phyloP scores from a whole-genome alignment of 2,113 vertebrate species.

The Embiotoca jacksoni region DNA sequence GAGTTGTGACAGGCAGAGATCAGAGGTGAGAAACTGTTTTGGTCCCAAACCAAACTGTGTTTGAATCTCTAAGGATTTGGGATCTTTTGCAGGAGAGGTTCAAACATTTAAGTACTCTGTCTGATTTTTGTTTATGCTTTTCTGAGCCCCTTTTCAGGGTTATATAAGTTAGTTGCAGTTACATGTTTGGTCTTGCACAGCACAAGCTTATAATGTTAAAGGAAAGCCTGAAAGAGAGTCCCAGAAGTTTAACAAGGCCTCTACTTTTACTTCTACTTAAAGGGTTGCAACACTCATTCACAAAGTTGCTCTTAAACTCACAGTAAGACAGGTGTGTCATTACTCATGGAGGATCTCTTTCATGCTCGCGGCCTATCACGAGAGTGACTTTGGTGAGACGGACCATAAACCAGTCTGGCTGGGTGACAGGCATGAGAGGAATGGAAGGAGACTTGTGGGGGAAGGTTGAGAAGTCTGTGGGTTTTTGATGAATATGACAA shows the following conservation, averaged over 20 bases:
- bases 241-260: background rate
- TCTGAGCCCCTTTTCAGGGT: slow-evolving; percentile 8
- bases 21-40: slow-evolving; percentile 63
- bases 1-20: background rate
- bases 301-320: slow-evolving; percentile 13
- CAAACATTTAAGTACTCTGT: background rate
- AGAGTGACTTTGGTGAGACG: slow-evolving; percentile 1
- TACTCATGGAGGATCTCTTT: slow-evolving; percentile 52
- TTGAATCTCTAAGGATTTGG: background rate
- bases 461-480: background rate
- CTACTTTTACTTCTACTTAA: background rate
- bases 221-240: slow-evolving; percentile 7
- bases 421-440: slow-evolving; percentile 73
- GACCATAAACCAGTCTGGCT: slow-evolving; percentile 78
- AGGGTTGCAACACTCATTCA: slow-evolving; percentile 49
- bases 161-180: slow-evolving; percentile 29
- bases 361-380: slow-evolving; percentile 13
- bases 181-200: slow-evolving; percentile 55
- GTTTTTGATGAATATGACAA: background rate
- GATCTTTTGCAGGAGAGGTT: background rate
- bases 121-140: background rate
- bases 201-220: background rate
- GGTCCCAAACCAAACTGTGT: background rate
- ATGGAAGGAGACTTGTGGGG: slow-evolving; percentile 23
- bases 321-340: slow-evolving; percentile 42